Conservation (phyloP, 1,140 invertebrate genomes). For the Dendroctonus ponderosae region DNA sequence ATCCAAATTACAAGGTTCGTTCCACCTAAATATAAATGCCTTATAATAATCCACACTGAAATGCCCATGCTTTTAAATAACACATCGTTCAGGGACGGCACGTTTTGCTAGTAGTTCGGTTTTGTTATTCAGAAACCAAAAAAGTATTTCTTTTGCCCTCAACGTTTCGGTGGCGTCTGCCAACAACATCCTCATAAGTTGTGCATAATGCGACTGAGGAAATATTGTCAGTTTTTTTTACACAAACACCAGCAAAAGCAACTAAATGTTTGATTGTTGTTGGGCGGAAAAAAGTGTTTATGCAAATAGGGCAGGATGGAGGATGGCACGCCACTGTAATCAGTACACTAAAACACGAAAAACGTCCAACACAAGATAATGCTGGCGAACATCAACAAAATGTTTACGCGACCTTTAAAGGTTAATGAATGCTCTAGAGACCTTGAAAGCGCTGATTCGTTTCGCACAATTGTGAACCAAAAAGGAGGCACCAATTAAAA, state of each 20-base stretch:
- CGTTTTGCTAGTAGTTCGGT: not conserved
- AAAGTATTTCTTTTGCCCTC: not conserved
- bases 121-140: not conserved
- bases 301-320: not conserved
- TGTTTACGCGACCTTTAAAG: constrained; percentile 45
- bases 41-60: not conserved
- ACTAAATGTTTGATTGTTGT: not conserved
- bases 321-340: constrained; percentile 9
- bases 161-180: not conserved
- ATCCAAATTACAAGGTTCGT: constrained; percentile 18
- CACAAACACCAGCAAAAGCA: not conserved
- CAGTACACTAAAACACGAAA: constrained; percentile 14
- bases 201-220: not conserved
- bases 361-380: constrained; percentile 13
- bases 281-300: not conserved
- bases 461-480: constrained; percentile 18
- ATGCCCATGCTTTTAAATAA: constrained; percentile 2
- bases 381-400: constrained; percentile 22
- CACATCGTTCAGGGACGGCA: constrained; percentile 3
- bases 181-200: not conserved
- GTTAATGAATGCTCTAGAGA: constrained; percentile 47
- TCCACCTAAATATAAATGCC: constrained; percentile 11
- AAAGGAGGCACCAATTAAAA: constrained; percentile 35
- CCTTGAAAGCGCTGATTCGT: constrained; percentile 40
- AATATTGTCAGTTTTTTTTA: not conserved